Base-by-base conservation (phyloP, 2,113 vertebrate genomes). In the Apodemus speciosus region DNA sequence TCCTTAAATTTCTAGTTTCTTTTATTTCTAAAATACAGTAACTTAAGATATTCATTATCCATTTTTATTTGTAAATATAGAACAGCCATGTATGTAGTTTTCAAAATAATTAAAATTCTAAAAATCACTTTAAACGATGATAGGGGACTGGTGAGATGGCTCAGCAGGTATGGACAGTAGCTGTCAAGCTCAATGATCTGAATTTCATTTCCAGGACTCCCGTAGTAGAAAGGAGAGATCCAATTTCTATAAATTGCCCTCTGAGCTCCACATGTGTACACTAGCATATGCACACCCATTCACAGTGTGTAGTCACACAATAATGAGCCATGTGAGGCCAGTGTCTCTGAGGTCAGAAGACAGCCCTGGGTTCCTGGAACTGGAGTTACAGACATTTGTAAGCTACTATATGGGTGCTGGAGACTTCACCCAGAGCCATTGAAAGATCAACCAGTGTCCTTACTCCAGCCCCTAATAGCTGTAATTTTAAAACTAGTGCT, bases 11-110 rank as follows among this genome's bases (percentile, higher is more conserved):
- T 93, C 60, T 88, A 86, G 62, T 93, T 11, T 84, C 23, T 88
- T 92, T 60, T 25, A 46, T 56, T 79, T 94, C 38, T 92, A 92
- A 95, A 94, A 86, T 75, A 93, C 30, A 77, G 85, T 56, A 71
- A 73, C 38, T 93, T 94, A 94, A 91, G 68, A 72, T 90, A 91
- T n/a, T 94, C 40, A n/a, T 89, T 91, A 92, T 15, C 21, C 43
- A 80, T 66, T 86, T 60, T 30, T 92, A 89, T 83, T 77, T 38
- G 49, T 23, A 79, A 56, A n/a, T 56, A 23, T 21, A n/a, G 49
- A 9, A 51, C 32, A 56, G 32, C n/a, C 18, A 23, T 79, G 32
- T 30, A 62, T 43, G 23, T 40, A 60, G 23, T 40, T 79, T 79
- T 79, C 11, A 81, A 81, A 60, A 38, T 30, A 81, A 4, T 10